Conservation (phyloP, 2,888 invertebrate genomes). For the Drosophila multiciliata region DNA sequence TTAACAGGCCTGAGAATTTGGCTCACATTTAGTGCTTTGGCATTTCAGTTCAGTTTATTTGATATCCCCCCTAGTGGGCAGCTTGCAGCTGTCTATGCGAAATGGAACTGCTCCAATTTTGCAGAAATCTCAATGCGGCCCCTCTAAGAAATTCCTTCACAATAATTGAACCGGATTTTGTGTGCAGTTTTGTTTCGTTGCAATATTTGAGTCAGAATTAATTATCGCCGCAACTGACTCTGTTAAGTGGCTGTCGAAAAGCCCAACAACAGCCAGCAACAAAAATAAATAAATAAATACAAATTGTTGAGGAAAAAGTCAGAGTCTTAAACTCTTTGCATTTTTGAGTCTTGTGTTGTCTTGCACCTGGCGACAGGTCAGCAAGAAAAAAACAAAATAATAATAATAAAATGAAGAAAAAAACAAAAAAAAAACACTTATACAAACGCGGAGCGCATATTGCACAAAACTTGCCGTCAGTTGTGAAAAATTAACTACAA, state of each 20-base stretch:
- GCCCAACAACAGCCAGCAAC: conserved; percentile 26
- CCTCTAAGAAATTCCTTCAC: conserved; percentile 58
- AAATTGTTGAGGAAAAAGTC: conserved; percentile 58
- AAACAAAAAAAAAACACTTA: conserved; percentile 3
- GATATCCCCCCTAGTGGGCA: conserved; percentile 27
- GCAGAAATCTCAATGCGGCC: conserved; percentile 50
- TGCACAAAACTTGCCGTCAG: conserved; percentile 75
- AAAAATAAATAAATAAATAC: conserved; percentile 18
- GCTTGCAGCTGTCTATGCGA: conserved; percentile 61
- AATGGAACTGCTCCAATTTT: conserved; percentile 75
- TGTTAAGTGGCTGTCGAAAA: conserved; percentile 76
- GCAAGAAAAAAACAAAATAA: conserved; percentile 20
- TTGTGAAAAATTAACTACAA: conserved; percentile 79
- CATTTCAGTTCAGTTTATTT: conserved; percentile 35
- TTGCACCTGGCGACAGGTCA: conserved; percentile 77
- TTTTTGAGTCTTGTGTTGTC: conserved; percentile 58
- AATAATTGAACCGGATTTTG: conserved; percentile 74
- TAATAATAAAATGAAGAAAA: conserved; percentile 1
- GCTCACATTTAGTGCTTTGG: conserved; percentile 51
- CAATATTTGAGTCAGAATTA: conserved; percentile 66
- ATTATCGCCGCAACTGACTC: conserved; percentile 67
- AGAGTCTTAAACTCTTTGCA: conserved; percentile 60
- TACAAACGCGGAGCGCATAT: conserved; percentile 63
- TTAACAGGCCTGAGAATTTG: conserved; percentile 75
- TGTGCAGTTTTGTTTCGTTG: conserved; percentile 34